Evolutionary conservation across 2,888 invertebrate genomes (phyloP), one percentile per base, ranked within the genome.

Genomic region (Cheilosia vernalis): DNA sequence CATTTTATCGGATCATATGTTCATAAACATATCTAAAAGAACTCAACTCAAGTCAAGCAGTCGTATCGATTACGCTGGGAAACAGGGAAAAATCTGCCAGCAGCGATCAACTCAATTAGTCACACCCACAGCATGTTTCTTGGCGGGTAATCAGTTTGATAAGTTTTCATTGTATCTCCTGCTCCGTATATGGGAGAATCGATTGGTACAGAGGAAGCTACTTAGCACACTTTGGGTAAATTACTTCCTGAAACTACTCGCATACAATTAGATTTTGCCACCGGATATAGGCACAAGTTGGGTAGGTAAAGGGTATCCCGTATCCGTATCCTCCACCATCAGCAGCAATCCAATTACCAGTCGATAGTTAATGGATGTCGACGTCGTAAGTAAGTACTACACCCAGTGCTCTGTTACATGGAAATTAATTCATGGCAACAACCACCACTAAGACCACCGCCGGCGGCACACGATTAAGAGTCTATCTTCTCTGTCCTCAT

Each of bases 81-180:
- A 27, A 27, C n/a, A 27, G 49, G 51, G 19, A 55, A 56, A 78
- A 42, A 49, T 79, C 79, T 74, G 73, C 73, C 79, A 83, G 49
- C 60, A 80, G 40, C 51, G 80, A 64, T 70, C 74, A 69, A 70
- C 80, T 84, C 80, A 84, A 85, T 81, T 81, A 81, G 76, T 76
- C 85, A 63, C 85, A 81, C 85, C 85, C 85, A 81, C 85, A 72
- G 60, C 37, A 44, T 64, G 76, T 19, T 53, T 60, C 74, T 74
- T 17, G 40, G 27, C 21, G 49, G 30, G 44, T 70, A 64, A 70
- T 74, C 69, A 53, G 64, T 72, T 61, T 63, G 74, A 70, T 80
- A 85, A 67, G 64, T 77, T 67, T 70, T 9, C n/a, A 6, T 33
- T 30, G 56, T 49, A 69, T 33, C 30, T 44, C 42, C 19, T 55